Conservation (phyloP, 2,113 vertebrate genomes). For the Promerops cafer region DNA sequence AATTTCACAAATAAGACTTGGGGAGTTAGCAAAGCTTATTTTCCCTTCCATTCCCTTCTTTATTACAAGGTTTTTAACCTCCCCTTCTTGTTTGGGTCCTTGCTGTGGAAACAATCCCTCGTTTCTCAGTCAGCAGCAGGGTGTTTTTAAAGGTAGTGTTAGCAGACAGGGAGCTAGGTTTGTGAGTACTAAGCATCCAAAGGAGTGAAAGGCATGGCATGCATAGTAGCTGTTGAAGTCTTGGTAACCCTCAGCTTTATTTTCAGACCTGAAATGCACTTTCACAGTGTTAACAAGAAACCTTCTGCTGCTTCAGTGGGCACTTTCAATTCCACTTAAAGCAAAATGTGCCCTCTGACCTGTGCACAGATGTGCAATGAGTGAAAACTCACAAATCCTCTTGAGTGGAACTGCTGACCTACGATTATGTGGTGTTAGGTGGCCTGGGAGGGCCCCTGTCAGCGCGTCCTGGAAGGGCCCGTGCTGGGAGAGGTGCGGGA, state of each 20-base stretch:
- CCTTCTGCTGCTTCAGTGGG: not conserved
- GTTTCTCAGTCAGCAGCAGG: not conserved
- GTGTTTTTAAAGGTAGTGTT: not conserved
- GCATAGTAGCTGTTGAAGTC: not conserved
- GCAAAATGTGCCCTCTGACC: not conserved
- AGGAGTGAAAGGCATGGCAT: not conserved
- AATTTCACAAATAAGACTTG: not conserved
- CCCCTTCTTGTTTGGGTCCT: not conserved
- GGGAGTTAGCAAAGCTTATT: not conserved
- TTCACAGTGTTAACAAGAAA: not conserved
- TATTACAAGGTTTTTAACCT: not conserved
- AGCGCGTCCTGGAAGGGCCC: not conserved
- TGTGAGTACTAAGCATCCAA: not conserved
- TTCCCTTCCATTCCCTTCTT: not conserved
- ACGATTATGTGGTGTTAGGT: rapidly evolving
- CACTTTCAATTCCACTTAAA: not conserved
- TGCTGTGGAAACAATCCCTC: not conserved
- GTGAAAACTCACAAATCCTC: not conserved
- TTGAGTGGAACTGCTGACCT: not conserved
- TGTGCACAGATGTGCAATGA: not conserved
- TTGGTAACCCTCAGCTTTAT: not conserved
- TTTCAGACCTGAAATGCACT: not conserved
- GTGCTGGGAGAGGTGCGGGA: rapidly evolving
- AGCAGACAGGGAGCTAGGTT: not conserved
- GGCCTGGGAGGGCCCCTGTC: not conserved